A percentile compares a stretch with the other conserved stretches of the same genome.
Conservation (phyloP, 2,113 vertebrate genomes). For the Oceanites oceanicus region DNA sequence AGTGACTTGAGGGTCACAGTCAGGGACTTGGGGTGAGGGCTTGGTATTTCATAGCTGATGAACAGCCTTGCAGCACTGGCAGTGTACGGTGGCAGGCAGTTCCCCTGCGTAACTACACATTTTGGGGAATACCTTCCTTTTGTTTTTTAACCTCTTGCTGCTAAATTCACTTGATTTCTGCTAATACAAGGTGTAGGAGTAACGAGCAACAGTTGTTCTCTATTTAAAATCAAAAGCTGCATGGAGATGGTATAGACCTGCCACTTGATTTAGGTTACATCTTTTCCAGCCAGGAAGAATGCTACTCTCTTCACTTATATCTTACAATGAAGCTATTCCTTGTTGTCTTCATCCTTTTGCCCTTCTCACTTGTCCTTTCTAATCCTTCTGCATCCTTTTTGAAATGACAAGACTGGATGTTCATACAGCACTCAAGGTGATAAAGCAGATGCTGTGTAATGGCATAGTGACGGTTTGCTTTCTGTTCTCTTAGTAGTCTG, state of each 20-base stretch:
- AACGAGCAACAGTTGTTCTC: not conserved
- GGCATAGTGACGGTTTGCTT: not conserved
- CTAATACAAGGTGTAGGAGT: not conserved
- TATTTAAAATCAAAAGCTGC: too few species aligned
- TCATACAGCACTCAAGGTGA: not conserved
- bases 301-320: not conserved
- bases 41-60: not conserved
- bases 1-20: not conserved
- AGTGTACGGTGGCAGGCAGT: not conserved
- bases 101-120: not conserved
- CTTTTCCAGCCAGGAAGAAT: not conserved
- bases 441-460: not conserved
- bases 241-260: too few species aligned
- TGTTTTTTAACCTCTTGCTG: not conserved
- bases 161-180: not conserved
- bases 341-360: not conserved
- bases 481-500: not conserved
- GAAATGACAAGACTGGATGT: not conserved
- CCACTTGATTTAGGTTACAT: not conserved
- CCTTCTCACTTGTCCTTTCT: not conserved
- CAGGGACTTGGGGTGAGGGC: not conserved
- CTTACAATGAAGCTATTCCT: not conserved
- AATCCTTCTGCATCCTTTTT: not conserved
- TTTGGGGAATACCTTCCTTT: not conserved
- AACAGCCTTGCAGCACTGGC: not conserved